Evolutionary conservation across 2,797 vertebrate genomes (phyloP), one percentile per base, ranked within the genome.

Genomic region (Dipus sagitta): DNA sequence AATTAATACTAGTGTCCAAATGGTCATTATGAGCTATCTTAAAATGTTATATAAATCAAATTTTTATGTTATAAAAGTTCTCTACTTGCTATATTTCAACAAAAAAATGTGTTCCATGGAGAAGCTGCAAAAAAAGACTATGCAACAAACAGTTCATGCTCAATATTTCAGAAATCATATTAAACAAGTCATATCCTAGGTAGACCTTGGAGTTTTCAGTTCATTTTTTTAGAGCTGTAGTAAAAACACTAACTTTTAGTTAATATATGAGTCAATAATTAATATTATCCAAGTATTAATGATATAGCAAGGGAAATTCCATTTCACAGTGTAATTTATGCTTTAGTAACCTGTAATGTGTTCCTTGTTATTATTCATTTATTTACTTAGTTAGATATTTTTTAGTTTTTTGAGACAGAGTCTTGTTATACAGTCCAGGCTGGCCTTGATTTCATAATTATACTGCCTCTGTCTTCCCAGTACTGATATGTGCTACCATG

Each of bases 201-300:
- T 84, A 47, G 8, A 74, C 18, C 4, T 58, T 32, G 14, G 72
- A 72, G 67, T n/a, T 80, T 81, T 86, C 18, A 72, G 28, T 17
- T 13, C 71, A 60, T 68, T n/a, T 81, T 79, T 86, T 71, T n/a
- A 42, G 60, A 28, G 4, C 38, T 18, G 0, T 30, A 88, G 68
- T 81, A 47, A 65, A 14, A 90, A 52, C 67, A 86, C 18, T 83
- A 86, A 67, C 74, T 18, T 75, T 84, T 58, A 54, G 58, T 83
- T 95, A 96, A 91, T 23, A 95, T 28, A 32, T 86, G 95, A 72
- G 15, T 80, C 76, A 86, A 24, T 74, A 67, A 52, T 88, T 71
- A 94, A 60, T 95, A 89, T 95, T 95, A 94, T 67, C 54, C 68
- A 92, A 92, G 78, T 72, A 11, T 47, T 93, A 77, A 81, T 34